phyloP scores from a whole-genome alignment of 2,888 invertebrate genomes.

The Zhuqinia jingwanae region DNA sequence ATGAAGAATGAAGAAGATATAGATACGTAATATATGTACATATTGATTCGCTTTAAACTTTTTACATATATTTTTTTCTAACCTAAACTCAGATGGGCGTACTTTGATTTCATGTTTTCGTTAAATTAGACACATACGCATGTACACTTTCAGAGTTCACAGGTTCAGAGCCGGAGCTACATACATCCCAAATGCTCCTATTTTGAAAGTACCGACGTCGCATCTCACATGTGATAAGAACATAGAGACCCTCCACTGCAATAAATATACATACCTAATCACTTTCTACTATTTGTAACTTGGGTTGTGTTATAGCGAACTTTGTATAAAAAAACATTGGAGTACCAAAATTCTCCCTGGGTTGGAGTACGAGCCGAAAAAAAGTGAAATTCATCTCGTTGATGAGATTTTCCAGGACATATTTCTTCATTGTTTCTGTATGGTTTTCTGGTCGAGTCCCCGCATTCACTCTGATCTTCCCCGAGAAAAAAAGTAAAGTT shows the following conservation, averaged over 20 bases:
- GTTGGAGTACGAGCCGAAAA: neutral
- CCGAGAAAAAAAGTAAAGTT: constrained; percentile 25
- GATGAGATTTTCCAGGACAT: constrained; percentile 61
- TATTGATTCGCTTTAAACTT: too few relatives aligned
- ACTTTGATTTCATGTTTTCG: too few relatives aligned
- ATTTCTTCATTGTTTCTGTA: constrained; percentile 64
- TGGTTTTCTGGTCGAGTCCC: constrained; percentile 38
- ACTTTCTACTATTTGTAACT: neutral
- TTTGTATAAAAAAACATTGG: neutral
- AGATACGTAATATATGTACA: too few relatives aligned
- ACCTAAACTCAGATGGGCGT: too few relatives aligned
- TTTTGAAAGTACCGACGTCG: neutral
- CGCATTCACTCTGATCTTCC: neutral
- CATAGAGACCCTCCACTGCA: neutral
- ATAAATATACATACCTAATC: constrained; percentile 7
- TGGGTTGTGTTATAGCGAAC: too few relatives aligned
- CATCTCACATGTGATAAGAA: neutral
- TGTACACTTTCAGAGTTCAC: too few relatives aligned
- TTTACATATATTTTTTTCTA: too few relatives aligned
- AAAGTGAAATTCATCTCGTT: constrained; percentile 57
- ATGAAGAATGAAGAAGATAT: too few relatives aligned
- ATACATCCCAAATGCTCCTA: neutral
- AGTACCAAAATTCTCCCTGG: neutral
- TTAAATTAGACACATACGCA: too few relatives aligned
- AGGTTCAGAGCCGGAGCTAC: neutral